Percentiles rank a stretch among this genome's conserved stretches.
phyloP scores from a whole-genome alignment of 2,113 vertebrate species.

The Oreocharis arfaki region DNA sequence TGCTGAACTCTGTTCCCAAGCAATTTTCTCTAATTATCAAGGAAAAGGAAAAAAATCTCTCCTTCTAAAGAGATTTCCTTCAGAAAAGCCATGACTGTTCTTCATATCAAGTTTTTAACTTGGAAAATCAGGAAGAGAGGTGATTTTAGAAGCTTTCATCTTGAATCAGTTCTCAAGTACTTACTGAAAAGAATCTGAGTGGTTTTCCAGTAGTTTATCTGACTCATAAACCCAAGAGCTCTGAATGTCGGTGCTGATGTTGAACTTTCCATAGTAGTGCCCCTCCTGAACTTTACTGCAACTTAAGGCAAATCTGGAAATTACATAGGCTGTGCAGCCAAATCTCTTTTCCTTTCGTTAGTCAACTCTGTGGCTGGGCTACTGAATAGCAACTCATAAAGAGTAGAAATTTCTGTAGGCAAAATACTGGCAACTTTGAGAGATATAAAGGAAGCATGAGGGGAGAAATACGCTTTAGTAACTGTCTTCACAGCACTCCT shows the following conservation, averaged over 20 bases:
- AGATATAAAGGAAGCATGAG: background rate
- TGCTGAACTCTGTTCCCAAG: background rate
- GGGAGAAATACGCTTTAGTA: background rate
- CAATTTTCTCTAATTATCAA: constrained; percentile 18
- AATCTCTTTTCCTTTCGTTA: background rate
- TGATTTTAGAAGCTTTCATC: background rate
- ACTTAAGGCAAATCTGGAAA: background rate
- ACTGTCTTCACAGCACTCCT: background rate
- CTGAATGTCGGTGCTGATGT: background rate
- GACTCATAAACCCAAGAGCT: background rate
- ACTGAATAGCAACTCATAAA: background rate
- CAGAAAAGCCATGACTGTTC: background rate
- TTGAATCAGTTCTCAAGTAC: background rate
- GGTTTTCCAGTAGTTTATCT: background rate
- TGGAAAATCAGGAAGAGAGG: background rate
- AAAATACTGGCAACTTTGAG: background rate
- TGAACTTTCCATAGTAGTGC: background rate
- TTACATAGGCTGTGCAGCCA: background rate
- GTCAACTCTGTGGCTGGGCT: background rate
- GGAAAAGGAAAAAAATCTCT: background rate
- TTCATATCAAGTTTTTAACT: background rate
- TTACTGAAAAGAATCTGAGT: background rate
- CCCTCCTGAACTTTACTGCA: background rate
- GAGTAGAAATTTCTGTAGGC: background rate
- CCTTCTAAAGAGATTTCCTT: background rate